These are phyloP conservation scores for Toxotes chatareus DNA, from an alignment of 2,113 vertebrate genomes.

Conservation along the genomic window DNA sequence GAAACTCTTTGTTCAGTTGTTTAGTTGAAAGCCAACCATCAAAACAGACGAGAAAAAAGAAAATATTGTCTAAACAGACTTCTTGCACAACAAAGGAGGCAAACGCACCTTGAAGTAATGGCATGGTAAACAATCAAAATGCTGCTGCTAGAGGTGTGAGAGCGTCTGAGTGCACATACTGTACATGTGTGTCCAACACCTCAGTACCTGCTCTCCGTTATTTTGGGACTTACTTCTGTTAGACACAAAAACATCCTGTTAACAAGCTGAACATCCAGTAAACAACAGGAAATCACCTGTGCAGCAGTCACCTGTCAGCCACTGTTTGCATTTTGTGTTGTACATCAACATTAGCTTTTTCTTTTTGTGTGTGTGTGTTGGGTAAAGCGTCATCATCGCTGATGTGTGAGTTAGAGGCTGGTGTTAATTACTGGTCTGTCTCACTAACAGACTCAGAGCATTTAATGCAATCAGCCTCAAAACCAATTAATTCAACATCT, in stretches of 20 bases:
- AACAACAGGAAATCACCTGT: neutral
- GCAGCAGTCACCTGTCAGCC: neutral
- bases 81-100: neutral
- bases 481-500: conserved; percentile 82
- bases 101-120: neutral
- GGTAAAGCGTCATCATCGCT: conserved; percentile 11
- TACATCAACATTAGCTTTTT: neutral
- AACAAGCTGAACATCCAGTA: neutral
- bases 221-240: neutral
- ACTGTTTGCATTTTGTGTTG: neutral
- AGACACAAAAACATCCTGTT: neutral
- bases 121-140: neutral
- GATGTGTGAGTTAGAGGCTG: conserved; percentile 42
- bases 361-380: conserved; percentile 1
- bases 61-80: neutral
- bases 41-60: neutral
- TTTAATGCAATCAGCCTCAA: conserved; percentile 80
- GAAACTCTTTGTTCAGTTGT: neutral
- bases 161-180: neutral
- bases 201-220: neutral
- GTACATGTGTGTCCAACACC: neutral
- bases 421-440: conserved; percentile 77
- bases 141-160: neutral
- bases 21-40: neutral
- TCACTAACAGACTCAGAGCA: conserved; percentile 72